A percentile compares a stretch with the other conserved stretches of the same genome.
Evolutionary conservation across 2,797 vertebrate species (phyloP).

Genomic region (Phalloptychus januarius): DNA sequence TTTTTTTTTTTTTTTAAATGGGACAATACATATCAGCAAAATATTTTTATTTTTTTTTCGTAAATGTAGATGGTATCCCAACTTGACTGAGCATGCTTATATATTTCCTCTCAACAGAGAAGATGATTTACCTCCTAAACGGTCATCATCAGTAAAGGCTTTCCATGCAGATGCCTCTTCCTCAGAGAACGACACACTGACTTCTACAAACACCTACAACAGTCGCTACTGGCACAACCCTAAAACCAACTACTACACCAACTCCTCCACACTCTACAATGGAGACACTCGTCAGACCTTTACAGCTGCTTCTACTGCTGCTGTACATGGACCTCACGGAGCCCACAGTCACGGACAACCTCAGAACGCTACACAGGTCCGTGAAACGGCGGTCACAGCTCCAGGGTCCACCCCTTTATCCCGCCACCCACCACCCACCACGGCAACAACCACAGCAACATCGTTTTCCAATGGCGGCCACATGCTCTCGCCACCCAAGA

Average conservation of each 20-base stretch:
- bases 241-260: conserved; percentile 86
- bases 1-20: not conserved
- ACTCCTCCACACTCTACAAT: conserved; percentile 90
- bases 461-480: conserved; percentile 90
- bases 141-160: conserved; percentile 87
- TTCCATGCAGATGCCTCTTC: conserved; percentile 94
- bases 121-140: conserved; percentile 95
- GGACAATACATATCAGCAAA: not conserved
- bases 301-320: conserved; percentile 77
- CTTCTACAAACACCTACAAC: conserved; percentile 97
- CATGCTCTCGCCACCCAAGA: conserved; percentile 89
- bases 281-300: conserved; percentile 89
- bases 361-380: conserved; percentile 60
- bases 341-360: conserved; percentile 65
- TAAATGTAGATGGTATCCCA: not conserved
- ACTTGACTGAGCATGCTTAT: not conserved
- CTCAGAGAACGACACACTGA: conserved; percentile 95
- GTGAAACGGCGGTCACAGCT: conserved; percentile 73
- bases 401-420: conserved; percentile 75
- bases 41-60: accelerated
- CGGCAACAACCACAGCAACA: conserved; percentile 44
- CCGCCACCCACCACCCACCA: conserved; percentile 62
- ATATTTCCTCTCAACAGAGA: conserved; percentile 81
- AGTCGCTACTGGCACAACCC: conserved; percentile 96
- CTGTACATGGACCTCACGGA: conserved; percentile 33